Evolutionary conservation across 2,113 vertebrate species (phyloP), one percentile per base, ranked within the genome.

Genomic region (Excalfactoria chinensis): DNA sequence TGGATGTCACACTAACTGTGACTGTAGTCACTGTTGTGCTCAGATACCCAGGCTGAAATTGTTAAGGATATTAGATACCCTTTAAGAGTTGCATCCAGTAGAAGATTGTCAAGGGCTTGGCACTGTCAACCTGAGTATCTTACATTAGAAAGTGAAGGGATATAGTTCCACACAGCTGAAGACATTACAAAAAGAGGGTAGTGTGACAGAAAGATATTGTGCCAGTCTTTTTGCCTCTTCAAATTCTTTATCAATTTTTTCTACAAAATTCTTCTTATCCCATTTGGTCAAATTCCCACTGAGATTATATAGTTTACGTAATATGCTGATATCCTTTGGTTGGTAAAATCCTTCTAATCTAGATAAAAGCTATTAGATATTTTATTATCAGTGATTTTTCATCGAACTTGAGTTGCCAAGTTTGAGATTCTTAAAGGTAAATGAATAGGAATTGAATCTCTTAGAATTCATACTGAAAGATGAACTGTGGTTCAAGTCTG

Each of bases 111-210:
- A 70, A 66, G 23, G 41, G 40, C 16, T 83, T 0, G 0, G 13
- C 51, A 63, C 41, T 0, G 0, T 21, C 17, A 32, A 18, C 9
- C 22, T 44, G 49, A 80, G 58, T 58, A 69, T 48, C 20, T 60
- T 83, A 3, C 23, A 5, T 35, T 91, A 37, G 58, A 83, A 46
- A 49, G 37, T 0, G 1, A 11, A 67, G 13, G 25, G 0, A 0
- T 10, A 6, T 56, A 1, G 12, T 56, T 9, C n/a, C 41, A 44
- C 18, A 26, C 1, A 2, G 22, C 44, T 92, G 76, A 73, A 73
- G 16, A 63, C 11, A 34, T 1, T 1, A 4, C 9, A 75, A 56
- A 58, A 85, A 66, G 28, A 60, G 5, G 14, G 22, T 18, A 37
- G 8, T 30, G 12, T 16, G 25, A n/a, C 40, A n/a, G 43, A 51